Base-by-base conservation (phyloP, 2,797 vertebrate genomes). In the Luscinia megarhynchos region DNA sequence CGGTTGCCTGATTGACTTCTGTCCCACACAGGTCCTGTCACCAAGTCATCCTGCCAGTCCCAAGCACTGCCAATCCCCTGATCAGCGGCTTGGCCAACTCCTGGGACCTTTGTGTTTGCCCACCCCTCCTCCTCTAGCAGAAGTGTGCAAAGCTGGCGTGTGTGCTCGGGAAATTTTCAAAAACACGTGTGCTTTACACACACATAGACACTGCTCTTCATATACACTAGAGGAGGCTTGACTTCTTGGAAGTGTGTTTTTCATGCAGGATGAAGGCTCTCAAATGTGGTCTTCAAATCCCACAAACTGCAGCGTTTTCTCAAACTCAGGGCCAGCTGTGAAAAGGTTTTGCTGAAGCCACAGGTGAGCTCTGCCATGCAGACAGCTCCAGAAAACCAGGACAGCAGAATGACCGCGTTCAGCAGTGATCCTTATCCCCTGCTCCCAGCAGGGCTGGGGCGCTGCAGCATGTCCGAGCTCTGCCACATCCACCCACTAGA, bases 371-470 rank as follows among this genome's bases (percentile, higher is more conserved):
- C 36, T 77, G 6, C 34, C 27, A 21, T 53, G 30, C 53, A 70
- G 24, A 58, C 78, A 86, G 15, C 45, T 61, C 26, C 23, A 57
- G 59, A 78, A 78, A 75, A 50, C 2, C 19, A 76, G 43, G 45
- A 27, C 17, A 40, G 34, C 7, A 32, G 69, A 78, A 58, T 29
- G 23, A 6, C 9, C 26, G 0, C 40, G 41, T 16, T 3, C 69
- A 7, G 34, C n/a, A 36, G 22, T 1, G 32, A 22, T 4, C 40
- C 22, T 11, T 6, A 5, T 4, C 14, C 15, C 12, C 1, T 0
- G 2, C 1, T 48, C 36, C 32, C 66, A 3, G 16, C 41, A 10
- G 46, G 18, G 17, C 8, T 1, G 19, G 9, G 14, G 20, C 15
- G 5, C 2, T 5, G 15, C 23, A 11, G 32, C 0, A 2, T 11